Evolutionary conservation across 1,140 invertebrate genomes (phyloP), one percentile per base, ranked within the genome.

Genomic region (Cryptotermes secundus): DNA sequence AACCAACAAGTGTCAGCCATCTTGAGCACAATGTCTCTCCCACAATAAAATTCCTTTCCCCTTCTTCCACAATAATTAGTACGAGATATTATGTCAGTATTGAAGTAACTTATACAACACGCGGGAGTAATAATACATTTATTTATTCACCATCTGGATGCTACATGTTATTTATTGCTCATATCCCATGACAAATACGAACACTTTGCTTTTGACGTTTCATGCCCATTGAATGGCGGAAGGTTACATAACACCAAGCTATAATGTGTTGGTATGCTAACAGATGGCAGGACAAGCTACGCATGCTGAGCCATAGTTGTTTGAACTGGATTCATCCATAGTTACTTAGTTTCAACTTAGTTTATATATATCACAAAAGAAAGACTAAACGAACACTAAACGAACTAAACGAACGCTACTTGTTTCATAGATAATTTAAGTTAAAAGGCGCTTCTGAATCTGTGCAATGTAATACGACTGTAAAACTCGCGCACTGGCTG

Each of bases 1-100:
- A 83, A 72, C 83, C 83, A 83, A 83, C 83, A 83, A 83, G 83
- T 83, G 83, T 83, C 83, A 83, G 83, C 83, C 83, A 83, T 83
- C 72, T 83, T 83, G 72, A 83, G 83, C 72, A 83, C 38, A 53
- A 49, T 53, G 42, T 82, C 59, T 82, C 81, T 49, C 35, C 53
- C 53, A 59, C 22, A 82, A 53, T 82, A 26, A 82, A 82, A 53
- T 82, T 82, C 81, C 81, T 82, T 49, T 82, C 31, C 81, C 14
- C 81, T 24, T 19, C 31, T 45, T 53, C 81, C 53, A 82, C 31
- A 34, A 49, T 31, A 82, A 82, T 82, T 72, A 72, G 59, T 72
- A n/a, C 59, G n/a, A n/a, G 10, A 72, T 72, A 72, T 9, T 10
- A 72, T 72, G 26, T 26, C 59, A 31, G 9, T 14, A n/a, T 10